A percentile compares a stretch with the other conserved stretches of the same genome.
phyloP scores from a whole-genome alignment of 2,888 invertebrate species.

The Drosophila emarginata region DNA sequence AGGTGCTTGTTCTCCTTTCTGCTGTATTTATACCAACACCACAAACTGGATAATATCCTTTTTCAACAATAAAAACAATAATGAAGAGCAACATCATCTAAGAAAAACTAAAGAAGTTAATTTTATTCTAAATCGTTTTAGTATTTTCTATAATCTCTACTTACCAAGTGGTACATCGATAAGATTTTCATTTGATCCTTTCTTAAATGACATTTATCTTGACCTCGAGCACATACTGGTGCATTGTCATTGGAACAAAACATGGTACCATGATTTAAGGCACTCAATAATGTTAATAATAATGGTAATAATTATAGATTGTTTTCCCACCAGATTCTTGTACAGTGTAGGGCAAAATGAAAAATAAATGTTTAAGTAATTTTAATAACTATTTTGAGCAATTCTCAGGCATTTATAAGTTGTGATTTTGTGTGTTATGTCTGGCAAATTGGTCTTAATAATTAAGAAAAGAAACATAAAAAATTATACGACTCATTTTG shows the following conservation, averaged over 20 bases:
- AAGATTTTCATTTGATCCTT: slow-evolving; percentile 62
- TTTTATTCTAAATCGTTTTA: no score
- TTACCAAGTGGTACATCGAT: slow-evolving; percentile 50
- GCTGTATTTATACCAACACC: slow-evolving; percentile 48
- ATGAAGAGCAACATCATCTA: slow-evolving; percentile 53
- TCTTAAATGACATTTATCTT: slow-evolving; percentile 65
- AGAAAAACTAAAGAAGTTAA: not conserved
- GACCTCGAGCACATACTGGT: slow-evolving; percentile 63
- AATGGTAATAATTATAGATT: slow-evolving; percentile 18
- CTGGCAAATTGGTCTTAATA: slow-evolving; percentile 33
- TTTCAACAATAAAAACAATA: slow-evolving; percentile 56
- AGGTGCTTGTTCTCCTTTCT: slow-evolving; percentile 43
- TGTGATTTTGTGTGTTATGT: slow-evolving; percentile 23
- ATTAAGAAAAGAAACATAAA: slow-evolving; percentile 20
- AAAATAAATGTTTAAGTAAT: slow-evolving; percentile 62
- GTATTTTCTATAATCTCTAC: slow-evolving; percentile 8
- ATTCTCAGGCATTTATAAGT: slow-evolving; percentile 17
- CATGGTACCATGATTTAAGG: slow-evolving; percentile 28
- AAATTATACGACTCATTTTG: slow-evolving; percentile 39
- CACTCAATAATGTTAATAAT: not conserved
- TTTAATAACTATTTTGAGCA: slow-evolving; percentile 60
- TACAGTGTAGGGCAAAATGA: slow-evolving; percentile 52
- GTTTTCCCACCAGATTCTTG: slow-evolving; percentile 34
- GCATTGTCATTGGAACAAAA: slow-evolving; percentile 61
- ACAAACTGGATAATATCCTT: slow-evolving; percentile 54